Conservation (phyloP, 2,797 vertebrate genomes). For the Heliangelus exortis region DNA sequence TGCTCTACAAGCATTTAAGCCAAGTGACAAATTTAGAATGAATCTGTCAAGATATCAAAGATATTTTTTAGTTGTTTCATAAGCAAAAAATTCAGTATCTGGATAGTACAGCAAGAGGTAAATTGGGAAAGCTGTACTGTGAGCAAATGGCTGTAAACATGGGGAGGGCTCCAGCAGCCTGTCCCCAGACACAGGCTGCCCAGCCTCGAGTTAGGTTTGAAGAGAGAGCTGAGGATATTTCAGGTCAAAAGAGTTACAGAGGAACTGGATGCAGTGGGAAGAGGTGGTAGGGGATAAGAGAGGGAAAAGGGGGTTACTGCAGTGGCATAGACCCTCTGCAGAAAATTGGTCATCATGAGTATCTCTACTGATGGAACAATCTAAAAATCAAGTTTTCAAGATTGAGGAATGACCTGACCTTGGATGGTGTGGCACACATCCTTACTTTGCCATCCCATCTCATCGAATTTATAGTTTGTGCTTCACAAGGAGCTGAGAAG, state of each 20-base stretch:
- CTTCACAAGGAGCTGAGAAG: neutral
- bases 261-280: neutral
- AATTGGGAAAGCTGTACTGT: neutral
- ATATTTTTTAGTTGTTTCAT: neutral
- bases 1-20: neutral
- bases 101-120: neutral
- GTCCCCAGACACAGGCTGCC: neutral
- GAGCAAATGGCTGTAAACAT: rapidly evolving
- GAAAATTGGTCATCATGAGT: neutral
- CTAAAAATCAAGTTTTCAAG: neutral
- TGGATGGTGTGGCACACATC: neutral
- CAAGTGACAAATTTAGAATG: neutral
- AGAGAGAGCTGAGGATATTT: neutral
- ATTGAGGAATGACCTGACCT: neutral
- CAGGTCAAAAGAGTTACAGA: neutral
- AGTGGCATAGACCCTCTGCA: neutral
- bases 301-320: neutral
- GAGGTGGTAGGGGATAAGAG: neutral
- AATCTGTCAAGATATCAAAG: neutral
- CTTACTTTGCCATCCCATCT: neutral
- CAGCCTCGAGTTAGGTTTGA: neutral
- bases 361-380: neutral
- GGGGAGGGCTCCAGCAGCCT: rapidly evolving
- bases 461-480: neutral
- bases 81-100: neutral